phyloP scores from a whole-genome alignment of 2,113 vertebrate species.

The Periophthalmodon schlosseri region DNA sequence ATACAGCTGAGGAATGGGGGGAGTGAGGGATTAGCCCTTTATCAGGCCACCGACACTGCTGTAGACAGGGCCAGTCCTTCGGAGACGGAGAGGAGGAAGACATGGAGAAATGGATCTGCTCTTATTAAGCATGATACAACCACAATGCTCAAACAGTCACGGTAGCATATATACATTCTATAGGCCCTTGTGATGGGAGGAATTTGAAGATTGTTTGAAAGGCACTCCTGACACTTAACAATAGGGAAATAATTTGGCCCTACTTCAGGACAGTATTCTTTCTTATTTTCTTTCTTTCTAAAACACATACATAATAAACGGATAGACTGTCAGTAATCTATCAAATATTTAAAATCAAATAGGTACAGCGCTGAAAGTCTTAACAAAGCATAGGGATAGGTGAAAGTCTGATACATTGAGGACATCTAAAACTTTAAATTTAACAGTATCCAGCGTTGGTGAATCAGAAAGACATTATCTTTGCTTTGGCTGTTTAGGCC shows the following conservation, averaged over 20 bases:
- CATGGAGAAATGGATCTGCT: constrained; percentile 38
- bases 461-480: no score
- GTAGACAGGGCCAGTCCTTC: constrained; percentile 38
- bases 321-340: no score
- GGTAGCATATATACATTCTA: not conserved
- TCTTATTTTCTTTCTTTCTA: no score
- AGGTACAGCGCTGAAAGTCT: no score
- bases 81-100: constrained; percentile 19
- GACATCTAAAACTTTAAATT: not conserved
- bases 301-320: no score
- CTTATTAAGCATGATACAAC: constrained; percentile 1
- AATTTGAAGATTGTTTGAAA: not conserved
- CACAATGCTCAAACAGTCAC: not conserved
- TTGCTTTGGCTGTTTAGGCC: no score
- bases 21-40: constrained; percentile 51
- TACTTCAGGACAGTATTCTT: no score
- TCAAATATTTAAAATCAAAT: no score
- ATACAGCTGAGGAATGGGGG: constrained; percentile 40
- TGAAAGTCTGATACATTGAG: not conserved
- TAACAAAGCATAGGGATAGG: not conserved
- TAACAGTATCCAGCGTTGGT: no score
- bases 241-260: no score
- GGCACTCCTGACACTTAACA: no score
- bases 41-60: constrained; percentile 38
- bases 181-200: not conserved